Base-by-base conservation (phyloP, 2,113 vertebrate species). In the Trogon melanurus region DNA sequence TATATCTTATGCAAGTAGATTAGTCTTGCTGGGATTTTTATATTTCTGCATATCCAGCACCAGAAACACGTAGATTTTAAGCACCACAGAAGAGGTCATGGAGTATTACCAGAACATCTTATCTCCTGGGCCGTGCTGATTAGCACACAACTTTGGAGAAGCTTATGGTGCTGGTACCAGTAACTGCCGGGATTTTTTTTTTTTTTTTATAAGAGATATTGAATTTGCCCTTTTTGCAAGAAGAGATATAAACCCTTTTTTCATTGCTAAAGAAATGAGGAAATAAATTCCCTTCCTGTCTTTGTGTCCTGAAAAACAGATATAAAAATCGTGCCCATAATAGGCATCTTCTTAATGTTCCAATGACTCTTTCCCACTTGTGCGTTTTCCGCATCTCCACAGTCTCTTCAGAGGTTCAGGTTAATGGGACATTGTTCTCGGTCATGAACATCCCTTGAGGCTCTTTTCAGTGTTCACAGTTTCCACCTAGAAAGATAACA, bases 401-500 rank as follows among this genome's bases (percentile, higher is more conserved):
- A 73, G 64, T 79, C 73, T 88, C 62, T 79, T 94, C 78, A 89
- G 71, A 96, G 87, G 81, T 91, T 92, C 9, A 9, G 89, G 87
- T 95, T 96, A 97, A 95, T 95, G 81, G 91, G 87, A 62, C 58
- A 21, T 89, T 82, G 87, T 91, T 89, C 89, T 94, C 54, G 50
- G 10, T 73, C 89, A 34, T 41, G 80, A 85, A 36, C 58, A 58
- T 93, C 87, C 89, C 93, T 94, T 3, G 25, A 79, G 91, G 91
- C 84, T 51, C 78, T 82, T 91, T 62, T 25, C 81, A 89, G 41
- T 4, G 0, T 76, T 94, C 88, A 85, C 80, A 47, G 85, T 85
- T 95, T 94, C 78, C 81, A 96, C 91, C 54, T 88, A 94, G 94
- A 72, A 94, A 88, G 81, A 87, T 91, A 95, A 91, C 66, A 93